Evolutionary conservation across 2,113 vertebrate genomes (phyloP).

Genomic region (Gorsachius goisagi): DNA sequence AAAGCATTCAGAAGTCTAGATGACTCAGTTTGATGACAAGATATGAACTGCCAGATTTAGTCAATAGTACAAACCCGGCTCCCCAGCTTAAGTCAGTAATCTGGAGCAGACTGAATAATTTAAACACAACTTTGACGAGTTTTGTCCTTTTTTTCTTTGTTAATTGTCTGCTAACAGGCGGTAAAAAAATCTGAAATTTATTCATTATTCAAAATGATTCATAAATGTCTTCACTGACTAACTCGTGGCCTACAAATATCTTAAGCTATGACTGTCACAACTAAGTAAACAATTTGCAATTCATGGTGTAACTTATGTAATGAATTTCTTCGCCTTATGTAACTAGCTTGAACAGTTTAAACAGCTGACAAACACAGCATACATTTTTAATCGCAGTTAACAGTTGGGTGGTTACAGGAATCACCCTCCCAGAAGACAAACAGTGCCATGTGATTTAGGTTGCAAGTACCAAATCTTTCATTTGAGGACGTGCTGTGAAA

Average conservation of each 20-base stretch:
- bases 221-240: constrained; percentile 21
- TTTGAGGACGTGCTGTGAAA: background rate
- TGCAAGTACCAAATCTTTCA: background rate
- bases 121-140: constrained; percentile 35
- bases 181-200: constrained; percentile 16
- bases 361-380: constrained; percentile 28
- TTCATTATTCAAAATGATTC: constrained; percentile 59
- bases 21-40: constrained; percentile 19
- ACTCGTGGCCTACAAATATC: constrained; percentile 27
- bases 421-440: background rate
- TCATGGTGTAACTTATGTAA: constrained; percentile 30
- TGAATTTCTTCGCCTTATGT: constrained; percentile 16
- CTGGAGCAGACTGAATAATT: constrained; percentile 14
- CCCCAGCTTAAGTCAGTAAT: background rate
- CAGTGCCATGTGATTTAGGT: background rate
- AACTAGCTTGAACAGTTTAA: constrained; percentile 26
- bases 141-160: constrained; percentile 6
- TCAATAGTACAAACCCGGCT: background rate
- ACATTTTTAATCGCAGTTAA: constrained; percentile 39
- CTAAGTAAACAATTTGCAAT: constrained; percentile 38
- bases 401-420: constrained; percentile 15
- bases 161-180: constrained; percentile 42
- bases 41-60: background rate
- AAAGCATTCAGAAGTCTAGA: background rate
- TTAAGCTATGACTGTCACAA: constrained; percentile 32